Percentiles rank a stretch among this genome's conserved stretches.
phyloP scores from a whole-genome alignment of 2,113 vertebrate genomes.

The Muntiacus muntjak region DNA sequence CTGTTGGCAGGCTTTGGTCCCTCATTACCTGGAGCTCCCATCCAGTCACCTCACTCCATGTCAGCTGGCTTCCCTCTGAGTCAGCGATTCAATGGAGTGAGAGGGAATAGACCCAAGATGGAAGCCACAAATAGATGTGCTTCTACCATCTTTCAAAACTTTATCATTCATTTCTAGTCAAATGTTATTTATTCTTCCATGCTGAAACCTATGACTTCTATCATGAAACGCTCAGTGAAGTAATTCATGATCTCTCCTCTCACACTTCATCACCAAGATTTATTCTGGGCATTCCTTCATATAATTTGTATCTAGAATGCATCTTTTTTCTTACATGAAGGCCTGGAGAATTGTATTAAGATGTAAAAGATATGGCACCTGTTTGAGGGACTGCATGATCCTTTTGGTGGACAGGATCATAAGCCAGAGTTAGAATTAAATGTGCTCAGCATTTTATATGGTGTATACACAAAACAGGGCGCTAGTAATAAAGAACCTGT shows the following conservation, averaged over 20 bases:
- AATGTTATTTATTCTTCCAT: neutral
- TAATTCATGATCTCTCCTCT: neutral
- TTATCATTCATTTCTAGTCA: neutral
- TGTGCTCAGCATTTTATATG: neutral
- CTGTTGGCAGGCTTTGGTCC: neutral
- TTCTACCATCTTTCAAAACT: neutral
- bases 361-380: neutral
- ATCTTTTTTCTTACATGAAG: neutral
- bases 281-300: neutral
- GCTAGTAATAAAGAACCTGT: neutral
- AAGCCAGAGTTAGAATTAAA: neutral
- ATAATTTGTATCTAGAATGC: neutral
- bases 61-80: neutral
- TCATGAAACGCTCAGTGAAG: neutral
- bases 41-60: neutral
- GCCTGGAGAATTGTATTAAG: neutral
- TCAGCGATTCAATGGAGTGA: neutral
- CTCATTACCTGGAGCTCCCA: neutral
- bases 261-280: neutral
- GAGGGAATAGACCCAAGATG: neutral
- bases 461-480: neutral
- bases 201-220: neutral
- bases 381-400: neutral
- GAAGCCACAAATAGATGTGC: neutral
- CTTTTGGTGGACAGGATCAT: neutral